Conservation (phyloP, 2,797 vertebrate species). For the Liasis olivaceus region DNA sequence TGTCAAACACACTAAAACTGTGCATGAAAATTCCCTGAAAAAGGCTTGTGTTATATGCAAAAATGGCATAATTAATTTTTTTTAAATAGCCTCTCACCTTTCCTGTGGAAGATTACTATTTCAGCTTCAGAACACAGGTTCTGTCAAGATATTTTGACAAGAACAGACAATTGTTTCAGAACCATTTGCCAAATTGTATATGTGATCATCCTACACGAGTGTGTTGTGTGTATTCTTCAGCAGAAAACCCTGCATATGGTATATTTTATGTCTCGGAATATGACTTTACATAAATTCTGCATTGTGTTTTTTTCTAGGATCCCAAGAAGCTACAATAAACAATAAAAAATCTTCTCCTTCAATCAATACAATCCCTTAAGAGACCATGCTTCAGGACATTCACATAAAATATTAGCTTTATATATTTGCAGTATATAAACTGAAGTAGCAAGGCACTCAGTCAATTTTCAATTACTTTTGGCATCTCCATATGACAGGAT, state of each 20-base stretch:
- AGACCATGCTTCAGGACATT: conserved; percentile 61
- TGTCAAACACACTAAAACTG: conserved; percentile 31
- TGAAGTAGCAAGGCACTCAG: conserved; percentile 58
- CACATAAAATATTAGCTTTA: conserved; percentile 66
- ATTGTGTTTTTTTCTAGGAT: conserved; percentile 40
- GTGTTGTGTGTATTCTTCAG: not conserved
- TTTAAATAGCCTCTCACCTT: conserved; percentile 44
- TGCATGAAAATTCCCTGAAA: conserved; percentile 32
- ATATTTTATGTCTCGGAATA: conserved; percentile 38
- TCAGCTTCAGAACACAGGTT: conserved; percentile 50
- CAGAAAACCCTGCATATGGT: not conserved
- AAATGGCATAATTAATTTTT: conserved; percentile 50
- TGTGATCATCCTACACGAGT: conserved; percentile 1
- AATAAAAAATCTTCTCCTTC: conserved; percentile 46
- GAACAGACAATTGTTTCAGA: conserved; percentile 32
- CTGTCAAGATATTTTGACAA: conserved; percentile 48
- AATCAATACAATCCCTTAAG: conserved; percentile 55
- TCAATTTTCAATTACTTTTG: conserved; percentile 67
- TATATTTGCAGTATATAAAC: conserved; percentile 66
- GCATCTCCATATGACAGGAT: conserved; percentile 56
- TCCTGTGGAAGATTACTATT: conserved; percentile 45
- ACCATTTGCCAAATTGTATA: not conserved
- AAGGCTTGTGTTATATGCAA: not conserved
- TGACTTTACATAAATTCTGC: conserved; percentile 52
- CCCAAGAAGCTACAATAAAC: conserved; percentile 46